Percentiles rank a stretch among this genome's conserved stretches.
Conservation (phyloP, 2,888 invertebrate genomes). For the Caradrina clavipalpis region DNA sequence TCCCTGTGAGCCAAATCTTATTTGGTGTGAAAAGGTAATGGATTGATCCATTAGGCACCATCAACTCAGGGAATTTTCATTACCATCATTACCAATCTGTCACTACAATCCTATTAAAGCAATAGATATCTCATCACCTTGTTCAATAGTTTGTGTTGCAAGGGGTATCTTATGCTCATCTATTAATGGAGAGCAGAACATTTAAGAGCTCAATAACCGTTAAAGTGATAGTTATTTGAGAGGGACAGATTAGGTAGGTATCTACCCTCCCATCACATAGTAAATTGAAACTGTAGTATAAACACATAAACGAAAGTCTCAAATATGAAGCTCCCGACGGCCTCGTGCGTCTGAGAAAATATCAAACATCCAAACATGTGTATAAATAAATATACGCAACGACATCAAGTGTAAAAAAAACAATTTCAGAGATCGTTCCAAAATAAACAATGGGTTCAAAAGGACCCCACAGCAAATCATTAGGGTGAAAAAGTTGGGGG, state of each 20-base stretch:
- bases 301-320: constrained; percentile 11
- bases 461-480: constrained; percentile 79
- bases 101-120: background rate
- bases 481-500: constrained; percentile 80
- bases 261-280: constrained; percentile 25
- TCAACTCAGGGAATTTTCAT: background rate
- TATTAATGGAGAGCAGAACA: constrained; percentile 9
- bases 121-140: background rate
- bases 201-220: constrained; percentile 41
- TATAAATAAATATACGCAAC: constrained; percentile 52
- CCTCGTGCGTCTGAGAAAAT: constrained; percentile 26
- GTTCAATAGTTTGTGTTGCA: constrained; percentile 11
- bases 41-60: constrained; percentile 8
- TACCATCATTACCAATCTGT: background rate
- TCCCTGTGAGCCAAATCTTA: constrained; percentile 10
- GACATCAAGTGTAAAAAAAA: constrained; percentile 67
- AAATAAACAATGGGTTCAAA: constrained; percentile 82
- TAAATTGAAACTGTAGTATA: constrained; percentile 31
- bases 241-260: constrained; percentile 35
- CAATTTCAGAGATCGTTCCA: constrained; percentile 72
- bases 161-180: constrained; percentile 12
- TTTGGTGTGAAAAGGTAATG: constrained; percentile 33
- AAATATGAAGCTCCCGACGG: background rate
- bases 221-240: constrained; percentile 34
- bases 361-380: constrained; percentile 27